A percentile compares a stretch with the other conserved stretches of the same genome.
Conservation (phyloP, 2,797 vertebrate species). For the Triplophysa yarkandensis region DNA sequence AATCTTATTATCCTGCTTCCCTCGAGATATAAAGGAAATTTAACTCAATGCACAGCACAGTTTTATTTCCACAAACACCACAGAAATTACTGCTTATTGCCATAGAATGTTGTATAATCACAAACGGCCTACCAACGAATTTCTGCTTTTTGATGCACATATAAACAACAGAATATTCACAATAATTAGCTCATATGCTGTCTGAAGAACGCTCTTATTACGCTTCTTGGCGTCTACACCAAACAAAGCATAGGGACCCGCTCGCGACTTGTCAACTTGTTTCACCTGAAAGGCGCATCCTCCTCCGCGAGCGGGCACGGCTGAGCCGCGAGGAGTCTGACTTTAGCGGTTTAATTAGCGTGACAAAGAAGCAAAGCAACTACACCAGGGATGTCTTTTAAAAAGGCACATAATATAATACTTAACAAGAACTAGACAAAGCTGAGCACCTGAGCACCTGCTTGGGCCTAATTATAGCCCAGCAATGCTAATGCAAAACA, state of each 20-base stretch:
- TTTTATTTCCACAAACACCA: slow-evolving; percentile 55
- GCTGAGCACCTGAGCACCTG: slow-evolving; percentile 66
- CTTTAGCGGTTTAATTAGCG: slow-evolving; percentile 72
- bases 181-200: slow-evolving; percentile 46
- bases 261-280: slow-evolving; percentile 58
- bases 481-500: slow-evolving; percentile 54
- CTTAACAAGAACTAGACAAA: slow-evolving; percentile 69
- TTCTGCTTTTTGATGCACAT: not conserved
- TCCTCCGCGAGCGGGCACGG: slow-evolving; percentile 53
- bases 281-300: slow-evolving; percentile 55
- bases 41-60: slow-evolving; percentile 62
- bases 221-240: slow-evolving; percentile 55
- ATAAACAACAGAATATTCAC: slow-evolving; percentile 7
- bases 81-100: slow-evolving; percentile 36
- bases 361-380: slow-evolving; percentile 66
- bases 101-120: slow-evolving; percentile 30
- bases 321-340: slow-evolving; percentile 61
- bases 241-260: slow-evolving; percentile 44
- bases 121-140: not conserved
- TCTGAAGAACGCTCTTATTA: slow-evolving; percentile 51
- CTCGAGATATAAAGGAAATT: slow-evolving; percentile 69
- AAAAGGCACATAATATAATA: slow-evolving; percentile 67
- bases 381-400: slow-evolving; percentile 67
- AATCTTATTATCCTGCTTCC: slow-evolving; percentile 77
- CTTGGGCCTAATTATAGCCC: slow-evolving; percentile 70